These are phyloP conservation scores for Oryctes rhinoceros DNA, from an alignment of 1,140 invertebrate species.

Conservation along the genomic window DNA sequence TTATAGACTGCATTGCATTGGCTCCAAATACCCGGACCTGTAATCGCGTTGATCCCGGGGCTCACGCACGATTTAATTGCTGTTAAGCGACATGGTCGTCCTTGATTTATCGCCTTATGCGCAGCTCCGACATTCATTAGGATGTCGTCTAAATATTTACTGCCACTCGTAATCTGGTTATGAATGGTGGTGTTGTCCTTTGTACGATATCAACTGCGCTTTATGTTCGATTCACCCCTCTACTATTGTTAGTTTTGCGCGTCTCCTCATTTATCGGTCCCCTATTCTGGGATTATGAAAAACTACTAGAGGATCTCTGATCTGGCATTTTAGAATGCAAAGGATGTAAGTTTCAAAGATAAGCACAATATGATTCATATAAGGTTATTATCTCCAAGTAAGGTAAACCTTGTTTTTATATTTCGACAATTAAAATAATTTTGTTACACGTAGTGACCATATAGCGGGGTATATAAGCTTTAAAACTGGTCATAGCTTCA, in stretches of 20 bases:
- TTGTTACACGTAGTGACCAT: too few species aligned
- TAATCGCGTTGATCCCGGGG: constrained; percentile 55
- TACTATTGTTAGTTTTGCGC: constrained; percentile 14
- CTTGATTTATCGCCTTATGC: constrained; percentile 50
- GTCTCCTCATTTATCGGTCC: not conserved
- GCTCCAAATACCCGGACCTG: not conserved
- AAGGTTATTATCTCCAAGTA: too few species aligned
- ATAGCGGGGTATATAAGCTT: too few species aligned
- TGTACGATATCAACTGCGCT: constrained; percentile 42
- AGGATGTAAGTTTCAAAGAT: not conserved
- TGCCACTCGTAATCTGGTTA: constrained; percentile 47
- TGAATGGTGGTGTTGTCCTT: constrained; percentile 44
- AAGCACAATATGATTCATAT: too few species aligned
- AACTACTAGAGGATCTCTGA: constrained; percentile 38
- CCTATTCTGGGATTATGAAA: constrained; percentile 15
- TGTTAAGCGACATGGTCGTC: constrained; percentile 50
- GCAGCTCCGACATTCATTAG: constrained; percentile 51
- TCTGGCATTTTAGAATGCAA: constrained; percentile 41
- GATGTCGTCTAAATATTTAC: constrained; percentile 49
- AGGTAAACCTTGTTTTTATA: too few species aligned
- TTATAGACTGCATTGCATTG: constrained; percentile 34
- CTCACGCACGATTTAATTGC: constrained; percentile 50
- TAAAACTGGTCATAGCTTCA: too few species aligned
- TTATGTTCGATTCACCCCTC: constrained; percentile 1
- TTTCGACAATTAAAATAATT: too few species aligned